Evolutionary conservation across 1,140 invertebrate genomes (phyloP).

Genomic region (Apis dorsata): DNA sequence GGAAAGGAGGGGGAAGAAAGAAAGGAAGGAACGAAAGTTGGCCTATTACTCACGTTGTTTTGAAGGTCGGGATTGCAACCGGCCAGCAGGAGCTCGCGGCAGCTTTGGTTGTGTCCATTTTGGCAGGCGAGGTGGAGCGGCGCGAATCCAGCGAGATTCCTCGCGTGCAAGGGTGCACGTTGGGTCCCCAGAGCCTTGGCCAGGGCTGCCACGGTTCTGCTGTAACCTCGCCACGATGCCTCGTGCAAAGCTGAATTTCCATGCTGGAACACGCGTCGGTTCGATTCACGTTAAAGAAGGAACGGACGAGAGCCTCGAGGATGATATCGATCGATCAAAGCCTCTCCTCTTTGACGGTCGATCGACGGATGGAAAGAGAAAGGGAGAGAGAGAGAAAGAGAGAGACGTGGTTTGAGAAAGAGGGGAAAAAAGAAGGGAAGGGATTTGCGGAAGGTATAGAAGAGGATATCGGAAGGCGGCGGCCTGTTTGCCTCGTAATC

Average conservation of each 20-base stretch:
- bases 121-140: slow-evolving; percentile 96
- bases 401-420: not conserved
- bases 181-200: slow-evolving; percentile 83
- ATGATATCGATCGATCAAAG: slow-evolving; percentile 43
- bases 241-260: slow-evolving; percentile 97
- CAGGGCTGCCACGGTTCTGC: slow-evolving; percentile 89
- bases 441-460: not conserved
- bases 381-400: not conserved
- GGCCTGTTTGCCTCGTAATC: slow-evolving; percentile 9
- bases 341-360: not conserved
- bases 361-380: not conserved
- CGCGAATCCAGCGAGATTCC: slow-evolving; percentile 94
- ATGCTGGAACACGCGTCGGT: slow-evolving; percentile 83
- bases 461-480: not conserved
- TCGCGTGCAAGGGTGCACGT: slow-evolving; percentile 86
- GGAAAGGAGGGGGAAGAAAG: not conserved
- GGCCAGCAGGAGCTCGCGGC: slow-evolving; percentile 91
- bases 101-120: slow-evolving; percentile 98
- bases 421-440: not conserved
- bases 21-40: not conserved
- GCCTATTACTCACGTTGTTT: slow-evolving; percentile 87
- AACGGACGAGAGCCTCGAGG: not conserved
- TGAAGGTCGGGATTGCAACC: slow-evolving; percentile 93
- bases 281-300: slow-evolving; percentile 34
- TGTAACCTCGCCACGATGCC: slow-evolving; percentile 96